Conservation (phyloP, 2,888 invertebrate species). For the Callyntrura sp. region DNA sequence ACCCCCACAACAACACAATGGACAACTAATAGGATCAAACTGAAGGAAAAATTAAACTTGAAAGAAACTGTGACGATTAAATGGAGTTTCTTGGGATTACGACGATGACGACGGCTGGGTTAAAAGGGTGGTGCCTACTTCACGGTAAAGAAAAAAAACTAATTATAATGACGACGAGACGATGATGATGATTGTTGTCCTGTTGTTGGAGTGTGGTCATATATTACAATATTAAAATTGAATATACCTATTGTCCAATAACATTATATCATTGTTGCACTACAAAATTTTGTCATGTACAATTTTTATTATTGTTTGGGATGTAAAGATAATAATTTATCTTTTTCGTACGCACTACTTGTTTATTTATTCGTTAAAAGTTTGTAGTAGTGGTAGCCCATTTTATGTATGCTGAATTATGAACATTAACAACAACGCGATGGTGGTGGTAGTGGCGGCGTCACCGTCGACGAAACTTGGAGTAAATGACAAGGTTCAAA, state of each 20-base stretch:
- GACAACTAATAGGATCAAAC: not conserved
- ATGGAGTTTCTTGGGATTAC: conserved; percentile 40
- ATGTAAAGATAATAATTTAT: conserved; percentile 45
- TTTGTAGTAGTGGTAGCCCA: conserved; percentile 2
- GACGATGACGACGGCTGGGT: no score
- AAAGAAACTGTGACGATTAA: not conserved
- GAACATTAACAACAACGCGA: not conserved
- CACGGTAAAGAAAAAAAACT: not conserved
- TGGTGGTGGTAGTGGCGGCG: not conserved
- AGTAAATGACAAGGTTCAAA: conserved; percentile 51
- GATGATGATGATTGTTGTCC: conserved; percentile 2
- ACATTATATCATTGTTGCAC: conserved; percentile 22
- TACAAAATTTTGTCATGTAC: conserved; percentile 38
- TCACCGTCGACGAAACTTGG: not conserved
- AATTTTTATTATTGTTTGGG: conserved; percentile 46
- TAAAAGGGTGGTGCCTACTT: conserved; percentile 49
- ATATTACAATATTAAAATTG: conserved; percentile 17
- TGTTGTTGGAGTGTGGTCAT: conserved; percentile 33
- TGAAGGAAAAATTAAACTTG: conserved; percentile 1
- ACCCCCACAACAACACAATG: not conserved
- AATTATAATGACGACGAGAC: conserved; percentile 10
- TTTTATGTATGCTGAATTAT: not conserved
- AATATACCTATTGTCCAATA: not conserved
- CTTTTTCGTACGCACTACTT: conserved; percentile 36
- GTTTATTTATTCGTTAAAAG: not conserved